A percentile compares a stretch with the other conserved stretches of the same genome.
Evolutionary conservation across 2,888 invertebrate species (phyloP).

Genomic region (Empis livida): DNA sequence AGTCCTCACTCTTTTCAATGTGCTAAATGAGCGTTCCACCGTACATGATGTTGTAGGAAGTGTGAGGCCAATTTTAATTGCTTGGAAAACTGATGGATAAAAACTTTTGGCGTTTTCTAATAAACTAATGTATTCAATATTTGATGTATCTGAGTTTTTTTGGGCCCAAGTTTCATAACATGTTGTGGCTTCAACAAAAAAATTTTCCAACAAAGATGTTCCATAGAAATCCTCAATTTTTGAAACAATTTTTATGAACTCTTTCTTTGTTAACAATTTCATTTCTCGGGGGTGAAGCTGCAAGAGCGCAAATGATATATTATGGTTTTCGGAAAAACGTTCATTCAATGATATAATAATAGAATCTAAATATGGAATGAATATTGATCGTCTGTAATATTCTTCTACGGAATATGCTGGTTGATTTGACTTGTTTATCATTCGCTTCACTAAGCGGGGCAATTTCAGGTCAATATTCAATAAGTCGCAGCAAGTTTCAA

Average conservation of each 20-base stretch:
- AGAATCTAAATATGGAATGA: neutral
- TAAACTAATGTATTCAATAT: neutral
- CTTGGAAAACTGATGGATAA: neutral
- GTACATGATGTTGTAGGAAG: neutral
- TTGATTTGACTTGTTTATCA: conserved; percentile 2
- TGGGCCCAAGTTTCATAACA: neutral
- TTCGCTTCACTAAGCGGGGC: conserved; percentile 2
- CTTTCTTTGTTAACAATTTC: neutral
- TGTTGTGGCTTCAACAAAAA: neutral
- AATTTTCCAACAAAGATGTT: neutral
- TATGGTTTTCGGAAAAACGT: neutral
- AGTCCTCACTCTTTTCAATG: neutral
- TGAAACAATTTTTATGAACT: neutral
- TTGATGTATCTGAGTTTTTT: neutral
- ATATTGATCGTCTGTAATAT: conserved; percentile 1
- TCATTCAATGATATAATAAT: neutral
- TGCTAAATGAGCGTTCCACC: neutral
- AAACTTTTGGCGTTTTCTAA: neutral
- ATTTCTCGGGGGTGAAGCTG: too few relatives aligned
- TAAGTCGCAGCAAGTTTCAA: neutral
- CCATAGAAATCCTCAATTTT: neutral
- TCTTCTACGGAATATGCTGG: conserved; percentile 1
- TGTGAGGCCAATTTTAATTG: neutral
- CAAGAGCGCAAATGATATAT: neutral
- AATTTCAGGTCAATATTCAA: neutral